Conservation (phyloP, 2,888 invertebrate genomes). For the Ormyrus thymus region DNA sequence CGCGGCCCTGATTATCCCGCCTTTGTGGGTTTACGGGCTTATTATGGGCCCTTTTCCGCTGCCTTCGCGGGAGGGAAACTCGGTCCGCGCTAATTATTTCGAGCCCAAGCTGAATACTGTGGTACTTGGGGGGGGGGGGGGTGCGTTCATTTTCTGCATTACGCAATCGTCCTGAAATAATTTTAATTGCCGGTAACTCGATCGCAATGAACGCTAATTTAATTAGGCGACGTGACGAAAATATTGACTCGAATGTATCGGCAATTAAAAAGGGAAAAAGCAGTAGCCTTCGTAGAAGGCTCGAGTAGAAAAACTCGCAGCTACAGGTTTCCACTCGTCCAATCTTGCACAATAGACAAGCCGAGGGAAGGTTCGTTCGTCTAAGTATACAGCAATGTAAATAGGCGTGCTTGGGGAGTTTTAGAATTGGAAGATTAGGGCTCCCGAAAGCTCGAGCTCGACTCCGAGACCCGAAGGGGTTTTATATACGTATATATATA, state of each 20-base stretch:
- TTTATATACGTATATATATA: constrained; percentile 8
- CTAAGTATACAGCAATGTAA: constrained; percentile 27
- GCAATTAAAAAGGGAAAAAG: not conserved
- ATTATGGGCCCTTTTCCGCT: not conserved
- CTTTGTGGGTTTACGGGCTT: constrained; percentile 33
- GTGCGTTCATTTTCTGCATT: no score
- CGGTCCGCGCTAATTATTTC: not conserved
- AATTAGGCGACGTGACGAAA: not conserved
- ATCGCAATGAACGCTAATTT: not conserved
- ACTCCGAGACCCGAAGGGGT: constrained; percentile 36
- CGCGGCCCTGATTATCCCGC: constrained; percentile 28
- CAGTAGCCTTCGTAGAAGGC: not conserved
- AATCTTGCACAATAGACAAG: not conserved
- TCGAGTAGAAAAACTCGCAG: not conserved
- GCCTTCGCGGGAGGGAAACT: not conserved
- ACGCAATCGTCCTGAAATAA: no score
- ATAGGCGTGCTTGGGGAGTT: constrained; percentile 20
- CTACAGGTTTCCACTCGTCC: not conserved
- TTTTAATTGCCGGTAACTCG: no score
- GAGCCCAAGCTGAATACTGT: no score
- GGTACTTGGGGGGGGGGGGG: no score
- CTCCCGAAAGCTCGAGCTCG: constrained; percentile 56
- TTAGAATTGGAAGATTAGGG: constrained; percentile 62
- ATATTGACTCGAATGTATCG: no score
- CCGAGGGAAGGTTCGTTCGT: not conserved